Percentiles rank a stretch among this genome's conserved stretches.
Conservation (phyloP, 2,797 vertebrate species). For the Cyprinodon diabolis region DNA sequence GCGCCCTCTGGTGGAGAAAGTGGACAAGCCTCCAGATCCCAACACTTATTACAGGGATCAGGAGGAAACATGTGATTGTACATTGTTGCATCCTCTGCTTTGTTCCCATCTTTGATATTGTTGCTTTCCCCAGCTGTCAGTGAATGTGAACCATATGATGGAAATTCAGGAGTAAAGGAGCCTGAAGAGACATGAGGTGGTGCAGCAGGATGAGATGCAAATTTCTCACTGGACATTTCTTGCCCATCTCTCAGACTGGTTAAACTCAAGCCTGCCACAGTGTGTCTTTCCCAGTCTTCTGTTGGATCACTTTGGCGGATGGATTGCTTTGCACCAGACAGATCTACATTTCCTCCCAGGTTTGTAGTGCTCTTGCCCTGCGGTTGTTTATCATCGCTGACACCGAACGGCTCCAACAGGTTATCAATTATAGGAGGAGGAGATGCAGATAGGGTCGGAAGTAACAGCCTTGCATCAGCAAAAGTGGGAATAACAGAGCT, state of each 20-base stretch:
- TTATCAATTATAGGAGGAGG: constrained; percentile 66
- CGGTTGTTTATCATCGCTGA: constrained; percentile 57
- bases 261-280: constrained; percentile 56
- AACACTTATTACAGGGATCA: constrained; percentile 15
- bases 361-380: constrained; percentile 46
- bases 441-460: constrained; percentile 63
- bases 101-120: constrained; percentile 16
- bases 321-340: constrained; percentile 35
- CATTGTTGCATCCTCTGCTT: constrained; percentile 7
- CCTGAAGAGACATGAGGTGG: constrained; percentile 27
- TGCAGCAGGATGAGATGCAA: constrained; percentile 20
- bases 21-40: no score
- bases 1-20: no score
- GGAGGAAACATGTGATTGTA: constrained; percentile 9
- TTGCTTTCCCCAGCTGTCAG: constrained; percentile 22
- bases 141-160: constrained; percentile 30
- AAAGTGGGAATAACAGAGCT: constrained; percentile 59
- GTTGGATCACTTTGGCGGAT: constrained; percentile 46
- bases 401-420: constrained; percentile 33
- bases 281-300: constrained; percentile 35
- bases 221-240: constrained; percentile 39
- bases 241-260: constrained; percentile 54
- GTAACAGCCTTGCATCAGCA: constrained; percentile 43
- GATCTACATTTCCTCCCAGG: constrained; percentile 26
- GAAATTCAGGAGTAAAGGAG: constrained; percentile 15